Evolutionary conservation across 1,140 invertebrate species (phyloP).

Genomic region (Solenopsis invicta): DNA sequence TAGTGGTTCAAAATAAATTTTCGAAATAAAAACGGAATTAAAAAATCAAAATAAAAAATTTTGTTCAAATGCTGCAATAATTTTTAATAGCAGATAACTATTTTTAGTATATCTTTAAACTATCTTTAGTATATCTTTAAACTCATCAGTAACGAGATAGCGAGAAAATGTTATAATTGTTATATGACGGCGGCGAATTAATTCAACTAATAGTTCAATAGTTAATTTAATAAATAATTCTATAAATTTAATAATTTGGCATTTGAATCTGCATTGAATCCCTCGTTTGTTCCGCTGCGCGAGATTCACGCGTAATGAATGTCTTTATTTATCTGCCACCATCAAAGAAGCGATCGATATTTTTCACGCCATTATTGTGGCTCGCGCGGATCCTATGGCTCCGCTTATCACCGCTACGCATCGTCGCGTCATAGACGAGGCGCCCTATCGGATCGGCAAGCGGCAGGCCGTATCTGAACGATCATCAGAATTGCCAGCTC

Average conservation of each 20-base stretch:
- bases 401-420: constrained; percentile 58
- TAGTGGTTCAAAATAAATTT: not conserved
- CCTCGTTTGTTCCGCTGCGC: not conserved
- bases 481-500: constrained; percentile 65
- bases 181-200: not conserved
- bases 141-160: not conserved
- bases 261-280: not conserved
- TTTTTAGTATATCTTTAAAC: not conserved
- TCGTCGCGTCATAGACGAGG: constrained; percentile 58
- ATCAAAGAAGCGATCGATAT: constrained; percentile 51
- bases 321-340: not conserved
- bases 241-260: no score
- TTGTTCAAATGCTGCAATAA: not conserved
- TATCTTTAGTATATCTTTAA: no score
- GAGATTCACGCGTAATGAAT: not conserved
- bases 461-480: constrained; percentile 58
- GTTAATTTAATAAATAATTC: not conserved
- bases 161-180: not conserved
- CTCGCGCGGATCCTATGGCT: constrained; percentile 35
- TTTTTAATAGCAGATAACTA: not conserved
- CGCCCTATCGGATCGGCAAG: constrained; percentile 37
- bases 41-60: no score
- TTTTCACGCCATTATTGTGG: constrained; percentile 66
- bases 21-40: not conserved
- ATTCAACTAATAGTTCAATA: not conserved